A percentile compares a stretch with the other conserved stretches of the same genome.
Conservation (phyloP, 1,140 invertebrate species). For the Drosophila ohnishii region DNA sequence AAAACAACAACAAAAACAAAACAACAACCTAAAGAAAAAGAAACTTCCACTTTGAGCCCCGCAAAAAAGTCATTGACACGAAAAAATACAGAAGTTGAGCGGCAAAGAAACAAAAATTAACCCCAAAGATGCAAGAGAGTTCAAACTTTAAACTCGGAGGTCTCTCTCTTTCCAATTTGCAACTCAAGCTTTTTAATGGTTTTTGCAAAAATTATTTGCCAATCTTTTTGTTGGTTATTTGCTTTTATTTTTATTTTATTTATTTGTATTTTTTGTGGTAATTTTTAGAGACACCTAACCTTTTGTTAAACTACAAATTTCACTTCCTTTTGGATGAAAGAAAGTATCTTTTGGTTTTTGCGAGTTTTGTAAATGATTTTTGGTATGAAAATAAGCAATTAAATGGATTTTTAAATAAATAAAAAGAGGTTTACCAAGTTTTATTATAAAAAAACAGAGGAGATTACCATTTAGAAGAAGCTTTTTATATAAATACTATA, state of each 20-base stretch:
- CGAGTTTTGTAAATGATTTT: background rate
- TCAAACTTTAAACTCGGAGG: conserved; percentile 38
- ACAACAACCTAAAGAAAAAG: conserved; percentile 48
- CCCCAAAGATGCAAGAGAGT: conserved; percentile 53
- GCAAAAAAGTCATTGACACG: conserved; percentile 70
- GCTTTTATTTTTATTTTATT: conserved; percentile 4
- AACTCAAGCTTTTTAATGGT: conserved; percentile 7
- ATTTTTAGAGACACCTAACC: conserved; percentile 7
- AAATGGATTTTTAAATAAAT: background rate
- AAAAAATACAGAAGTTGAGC: conserved; percentile 46
- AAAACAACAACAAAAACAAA: conserved; percentile 13
- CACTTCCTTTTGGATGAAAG: background rate
- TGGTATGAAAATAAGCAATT: background rate
- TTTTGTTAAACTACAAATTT: conserved; percentile 8
- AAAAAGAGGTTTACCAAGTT: background rate
- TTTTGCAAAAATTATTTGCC: conserved; percentile 13
- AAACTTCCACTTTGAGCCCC: conserved; percentile 64
- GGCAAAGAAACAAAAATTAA: conserved; percentile 29
- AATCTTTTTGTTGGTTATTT: background rate
- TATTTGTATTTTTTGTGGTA: background rate
- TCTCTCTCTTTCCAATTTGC: conserved; percentile 9
- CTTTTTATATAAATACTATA: no score
- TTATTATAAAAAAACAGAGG: background rate
- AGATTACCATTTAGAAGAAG: no score
- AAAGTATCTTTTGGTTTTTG: background rate